These are phyloP conservation scores for Acleris laterana DNA, from an alignment of 2,888 invertebrate genomes.

Conservation along the genomic window DNA sequence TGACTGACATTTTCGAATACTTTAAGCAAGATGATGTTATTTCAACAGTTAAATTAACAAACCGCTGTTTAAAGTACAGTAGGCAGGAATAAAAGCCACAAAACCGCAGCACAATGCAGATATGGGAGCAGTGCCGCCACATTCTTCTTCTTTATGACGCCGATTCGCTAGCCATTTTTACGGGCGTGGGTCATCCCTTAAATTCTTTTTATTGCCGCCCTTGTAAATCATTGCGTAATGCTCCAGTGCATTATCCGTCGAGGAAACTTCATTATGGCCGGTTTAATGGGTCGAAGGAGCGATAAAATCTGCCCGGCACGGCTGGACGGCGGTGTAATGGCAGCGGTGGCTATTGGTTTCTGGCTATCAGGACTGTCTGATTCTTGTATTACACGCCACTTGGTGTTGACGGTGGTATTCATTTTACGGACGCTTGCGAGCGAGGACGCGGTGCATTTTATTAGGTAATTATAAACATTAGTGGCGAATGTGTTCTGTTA, in stretches of 20 bases:
- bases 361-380: slow-evolving; percentile 43
- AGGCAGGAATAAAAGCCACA: neutral
- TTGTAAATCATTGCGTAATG: slow-evolving; percentile 84
- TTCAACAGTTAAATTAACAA: neutral
- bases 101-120: slow-evolving; percentile 12
- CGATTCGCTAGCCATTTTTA: slow-evolving; percentile 62
- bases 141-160: slow-evolving; percentile 79
- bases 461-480: neutral
- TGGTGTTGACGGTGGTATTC: slow-evolving; percentile 9
- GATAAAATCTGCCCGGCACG: slow-evolving; percentile 80
- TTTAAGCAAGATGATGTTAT: no score
- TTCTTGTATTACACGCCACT: slow-evolving; percentile 26
- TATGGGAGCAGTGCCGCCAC: slow-evolving; percentile 46
- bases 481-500: no score
- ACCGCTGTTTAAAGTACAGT: neutral
- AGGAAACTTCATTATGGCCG: slow-evolving; percentile 83
- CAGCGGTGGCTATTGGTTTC: slow-evolving; percentile 48
- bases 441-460: slow-evolving; percentile 4
- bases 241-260: slow-evolving; percentile 81
- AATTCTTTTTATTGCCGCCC: slow-evolving; percentile 83
- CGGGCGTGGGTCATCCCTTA: slow-evolving; percentile 80
- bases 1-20: no score
- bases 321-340: slow-evolving; percentile 52
- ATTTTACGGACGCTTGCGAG: slow-evolving; percentile 3
- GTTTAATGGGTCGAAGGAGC: slow-evolving; percentile 83